Percentiles rank a stretch among this genome's conserved stretches.
phyloP scores from a whole-genome alignment of 2,888 invertebrate genomes.

The Ormyrus pomaceus region DNA sequence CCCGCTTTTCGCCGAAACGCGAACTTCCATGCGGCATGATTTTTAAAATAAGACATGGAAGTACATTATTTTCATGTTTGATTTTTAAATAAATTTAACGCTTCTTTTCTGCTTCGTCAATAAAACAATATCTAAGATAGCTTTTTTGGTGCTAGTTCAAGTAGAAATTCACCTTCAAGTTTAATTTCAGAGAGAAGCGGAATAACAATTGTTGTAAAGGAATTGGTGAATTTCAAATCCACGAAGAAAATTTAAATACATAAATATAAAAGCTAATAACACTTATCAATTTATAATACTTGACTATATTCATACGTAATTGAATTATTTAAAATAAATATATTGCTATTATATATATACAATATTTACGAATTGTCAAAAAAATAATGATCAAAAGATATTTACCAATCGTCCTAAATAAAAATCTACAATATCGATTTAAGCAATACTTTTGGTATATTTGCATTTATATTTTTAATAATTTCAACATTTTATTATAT shows the following conservation, averaged over 20 bases:
- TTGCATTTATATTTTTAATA: conserved; percentile 48
- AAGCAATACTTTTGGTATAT: conserved; percentile 39
- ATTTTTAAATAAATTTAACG: too few species aligned
- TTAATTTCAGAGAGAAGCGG: not conserved
- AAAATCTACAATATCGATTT: conserved; percentile 11
- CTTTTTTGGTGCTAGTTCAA: too few species aligned
- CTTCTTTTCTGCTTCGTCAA: too few species aligned
- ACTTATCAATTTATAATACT: conserved; percentile 8
- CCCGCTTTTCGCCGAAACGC: too few species aligned
- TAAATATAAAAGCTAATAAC: conserved; percentile 18
- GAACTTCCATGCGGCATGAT: too few species aligned
- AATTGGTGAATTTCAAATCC: too few species aligned
- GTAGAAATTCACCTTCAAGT: too few species aligned
- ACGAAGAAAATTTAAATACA: not conserved
- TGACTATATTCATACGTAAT: not conserved
- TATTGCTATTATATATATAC: not conserved
- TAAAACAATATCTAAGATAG: too few species aligned
- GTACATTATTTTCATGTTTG: too few species aligned
- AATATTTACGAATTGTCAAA: conserved; percentile 16
- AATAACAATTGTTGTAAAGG: too few species aligned
- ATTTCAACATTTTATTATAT: conserved; percentile 52
- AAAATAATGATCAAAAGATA: conserved; percentile 12
- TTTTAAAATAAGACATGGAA: too few species aligned
- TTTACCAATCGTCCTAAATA: conserved; percentile 9
- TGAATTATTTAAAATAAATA: conserved; percentile 9